Evolutionary conservation across 2,888 invertebrate species (phyloP).

Genomic region (Megalurothrips usitatus): DNA sequence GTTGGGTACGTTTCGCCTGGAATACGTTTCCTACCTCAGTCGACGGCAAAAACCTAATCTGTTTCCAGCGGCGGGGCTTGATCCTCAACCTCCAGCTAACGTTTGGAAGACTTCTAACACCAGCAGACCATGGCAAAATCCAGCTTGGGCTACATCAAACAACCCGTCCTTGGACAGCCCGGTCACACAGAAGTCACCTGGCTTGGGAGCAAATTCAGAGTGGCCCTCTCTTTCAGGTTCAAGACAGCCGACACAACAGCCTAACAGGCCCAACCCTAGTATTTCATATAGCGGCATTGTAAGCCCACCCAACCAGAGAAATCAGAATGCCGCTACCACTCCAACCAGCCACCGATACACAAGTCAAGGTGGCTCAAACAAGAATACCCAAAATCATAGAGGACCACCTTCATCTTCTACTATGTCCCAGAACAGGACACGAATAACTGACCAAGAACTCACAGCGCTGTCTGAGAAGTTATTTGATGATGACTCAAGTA

Average conservation of each 20-base stretch:
- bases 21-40: no score
- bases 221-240: not conserved
- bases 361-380: not conserved
- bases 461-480: slow-evolving; percentile 66
- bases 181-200: not conserved
- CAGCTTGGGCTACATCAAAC: not conserved
- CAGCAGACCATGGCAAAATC: slow-evolving; percentile 3
- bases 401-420: not conserved
- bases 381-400: not conserved
- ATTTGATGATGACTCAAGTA: slow-evolving; percentile 66
- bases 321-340: not conserved
- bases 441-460: slow-evolving; percentile 56
- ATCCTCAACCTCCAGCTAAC: not conserved
- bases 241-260: not conserved
- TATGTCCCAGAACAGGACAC: slow-evolving; percentile 29
- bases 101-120: not conserved
- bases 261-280: not conserved
- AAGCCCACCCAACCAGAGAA: not conserved
- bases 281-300: not conserved
- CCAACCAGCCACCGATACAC: not conserved
- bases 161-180: not conserved
- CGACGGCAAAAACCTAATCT: not conserved
- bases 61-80: not conserved
- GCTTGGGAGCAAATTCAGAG: not conserved
- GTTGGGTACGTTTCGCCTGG: no score